Percentiles rank a stretch among this genome's conserved stretches.
These are phyloP conservation scores for Campoplex capitator DNA, from an alignment of 2,888 invertebrate species.

Conservation along the genomic window DNA sequence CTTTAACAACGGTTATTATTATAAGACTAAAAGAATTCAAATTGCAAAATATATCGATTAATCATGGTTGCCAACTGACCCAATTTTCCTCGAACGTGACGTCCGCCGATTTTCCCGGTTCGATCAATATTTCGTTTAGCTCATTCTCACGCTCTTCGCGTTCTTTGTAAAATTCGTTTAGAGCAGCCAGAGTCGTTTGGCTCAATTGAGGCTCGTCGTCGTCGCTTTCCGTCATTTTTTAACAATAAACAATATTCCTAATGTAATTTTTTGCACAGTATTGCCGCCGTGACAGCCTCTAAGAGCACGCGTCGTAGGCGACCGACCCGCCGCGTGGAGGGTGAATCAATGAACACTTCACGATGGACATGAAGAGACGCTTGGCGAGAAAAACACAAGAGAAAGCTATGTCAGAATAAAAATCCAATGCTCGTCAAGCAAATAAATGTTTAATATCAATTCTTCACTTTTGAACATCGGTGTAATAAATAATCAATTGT, in stretches of 20 bases:
- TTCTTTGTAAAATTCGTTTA: constrained; percentile 92
- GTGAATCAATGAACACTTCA: neutral
- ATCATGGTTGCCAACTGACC: constrained; percentile 86
- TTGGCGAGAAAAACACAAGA: neutral
- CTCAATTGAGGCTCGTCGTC: constrained; percentile 89
- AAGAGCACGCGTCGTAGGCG: neutral
- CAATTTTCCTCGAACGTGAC: constrained; percentile 92
- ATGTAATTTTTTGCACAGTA: neutral
- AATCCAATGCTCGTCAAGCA: neutral
- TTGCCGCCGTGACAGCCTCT: neutral
- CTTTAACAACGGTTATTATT: neutral
- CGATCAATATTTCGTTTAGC: constrained; percentile 82
- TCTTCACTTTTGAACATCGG: neutral
- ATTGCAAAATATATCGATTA: constrained; percentile 9
- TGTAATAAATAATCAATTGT: neutral
- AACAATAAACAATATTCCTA: neutral
- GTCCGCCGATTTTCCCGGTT: constrained; percentile 77
- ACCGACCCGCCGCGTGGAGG: neutral
- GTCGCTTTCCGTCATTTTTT: constrained; percentile 76
- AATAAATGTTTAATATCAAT: neutral
- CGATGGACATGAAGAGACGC: neutral
- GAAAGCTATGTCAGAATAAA: neutral
- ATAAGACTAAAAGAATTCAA: neutral
- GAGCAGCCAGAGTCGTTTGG: constrained; percentile 89
- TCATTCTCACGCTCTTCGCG: constrained; percentile 88